Evolutionary conservation across 2,888 invertebrate species (phyloP), one percentile per base, ranked within the genome.

Genomic region (Drepanosiphum platanoidis): DNA sequence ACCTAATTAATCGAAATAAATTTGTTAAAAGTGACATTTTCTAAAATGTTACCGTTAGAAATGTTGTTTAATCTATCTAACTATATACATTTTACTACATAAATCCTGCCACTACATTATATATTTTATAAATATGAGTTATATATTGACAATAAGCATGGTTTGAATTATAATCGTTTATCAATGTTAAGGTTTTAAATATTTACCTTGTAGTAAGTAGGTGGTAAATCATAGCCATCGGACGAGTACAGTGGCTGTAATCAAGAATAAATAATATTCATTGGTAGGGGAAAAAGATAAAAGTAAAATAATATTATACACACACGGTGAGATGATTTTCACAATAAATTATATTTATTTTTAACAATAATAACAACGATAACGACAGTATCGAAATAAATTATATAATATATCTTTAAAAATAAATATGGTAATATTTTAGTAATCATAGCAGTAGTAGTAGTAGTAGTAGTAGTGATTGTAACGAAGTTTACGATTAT

Each of bases 301-400:
- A 9, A 52, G 46, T 77, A 52, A 34, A 83, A 66, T 30, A 46
- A 75, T 36, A 68, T 27, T 68, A 36, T 52, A 15, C 75, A 68
- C 34, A 77, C 84, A 39, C 0, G 13, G 8, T 22, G 30, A 46
- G 27, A 52, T 52, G n/a, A 42, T 64, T 72, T 83, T 83, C 34
- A 80, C 74, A 83, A 83, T 72, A 82, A 82, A 82, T 82, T 72
- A 72, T 82, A 82, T 82, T 82, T 82, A 72, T 82, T 81, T 81
- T 71, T 39, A 81, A 82, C 36, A 80, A 36, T 42, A 64, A 82
- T 61, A 80, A 80, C 81, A 42, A 82, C 72, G 72, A 82, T 72
- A 72, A 82, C 81, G 72, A 82, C 81, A 82, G 58, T 42, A 82
- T 42, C 81, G 58, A 30, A 82, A 82, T 61, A 72, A 72, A 72